Percentiles rank a stretch among this genome's conserved stretches.
phyloP scores from a whole-genome alignment of 2,888 invertebrate genomes.

The Raillietiella orientalis region DNA sequence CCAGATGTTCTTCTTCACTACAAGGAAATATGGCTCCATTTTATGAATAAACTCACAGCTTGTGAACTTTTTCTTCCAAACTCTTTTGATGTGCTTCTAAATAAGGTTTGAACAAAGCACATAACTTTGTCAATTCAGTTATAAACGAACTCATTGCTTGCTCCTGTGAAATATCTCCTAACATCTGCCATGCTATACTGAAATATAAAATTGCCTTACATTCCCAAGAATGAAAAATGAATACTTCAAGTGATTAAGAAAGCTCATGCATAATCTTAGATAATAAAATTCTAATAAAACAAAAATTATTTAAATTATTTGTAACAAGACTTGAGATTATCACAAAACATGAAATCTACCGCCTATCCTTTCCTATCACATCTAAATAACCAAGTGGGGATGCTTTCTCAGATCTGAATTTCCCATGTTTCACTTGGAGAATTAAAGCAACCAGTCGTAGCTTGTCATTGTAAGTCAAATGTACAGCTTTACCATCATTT shows the following conservation, averaged over 20 bases:
- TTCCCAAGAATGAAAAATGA: neutral
- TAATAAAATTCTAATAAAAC: neutral
- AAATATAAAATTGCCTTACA: slow-evolving; percentile 6
- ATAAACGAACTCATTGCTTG: slow-evolving; percentile 81
- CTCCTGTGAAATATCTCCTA: slow-evolving; percentile 50
- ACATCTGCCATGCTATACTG: slow-evolving; percentile 61
- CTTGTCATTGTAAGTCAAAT: slow-evolving; percentile 74
- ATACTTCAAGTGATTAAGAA: neutral
- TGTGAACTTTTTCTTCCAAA: slow-evolving; percentile 36
- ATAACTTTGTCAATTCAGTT: slow-evolving; percentile 46
- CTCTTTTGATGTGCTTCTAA: slow-evolving; percentile 70
- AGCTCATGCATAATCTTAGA: neutral
- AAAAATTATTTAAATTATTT: slow-evolving; percentile 1
- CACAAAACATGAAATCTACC: slow-evolving; percentile 15
- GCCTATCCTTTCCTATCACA: slow-evolving; percentile 70
- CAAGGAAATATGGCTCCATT: neutral
- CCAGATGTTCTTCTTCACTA: slow-evolving; percentile 1
- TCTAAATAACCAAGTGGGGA: slow-evolving; percentile 70
- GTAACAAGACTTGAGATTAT: slow-evolving; percentile 1
- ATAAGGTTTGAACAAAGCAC: slow-evolving; percentile 64
- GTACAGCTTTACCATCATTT: slow-evolving; percentile 88
- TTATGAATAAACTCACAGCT: slow-evolving; percentile 15
- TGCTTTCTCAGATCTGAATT: slow-evolving; percentile 29
- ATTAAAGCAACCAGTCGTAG: slow-evolving; percentile 64
- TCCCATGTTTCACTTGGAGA: slow-evolving; percentile 63